Evolutionary conservation across 2,888 invertebrate species (phyloP), one percentile per base, ranked within the genome.

Genomic region (Chaitophorus viminalis): DNA sequence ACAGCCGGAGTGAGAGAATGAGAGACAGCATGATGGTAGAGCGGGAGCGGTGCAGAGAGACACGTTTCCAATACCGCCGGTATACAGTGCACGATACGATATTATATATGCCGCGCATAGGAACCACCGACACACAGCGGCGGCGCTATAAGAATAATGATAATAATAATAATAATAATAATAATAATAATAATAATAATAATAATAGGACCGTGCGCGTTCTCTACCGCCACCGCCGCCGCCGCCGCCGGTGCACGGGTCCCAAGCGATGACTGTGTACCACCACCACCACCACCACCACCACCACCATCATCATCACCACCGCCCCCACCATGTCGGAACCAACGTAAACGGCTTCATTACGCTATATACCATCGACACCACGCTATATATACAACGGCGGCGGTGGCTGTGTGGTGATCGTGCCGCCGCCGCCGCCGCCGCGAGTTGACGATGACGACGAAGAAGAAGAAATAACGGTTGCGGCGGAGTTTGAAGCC

Each of bases 261-360:
- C n/a, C 75, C 75, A 17, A 39, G n/a, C n/a, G n/a, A n/a, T n/a
- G 39, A 39, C 36, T 46, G 18, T 36, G 14, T n/a, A n/a, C 17
- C 0, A 39, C 39, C 17, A 21, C 17, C 52, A 31, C 29, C 39
- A 29, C 74, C 74, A 75, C 74, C 75, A n/a, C 25, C 36, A n/a
- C 17, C 0, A 39, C 39, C 17, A 21, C 17, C 52, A 31, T 17
- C 39, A 29, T 54, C 74, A 75, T 60, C 0, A 39, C 39, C 17
- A 21, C 17, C 52, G 54, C 29, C 39, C 18, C 74, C 74, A 75
- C 65, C 68, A 3, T 31, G 36, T 25, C 60, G 17, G 74, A 33
- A 18, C 17, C 82, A 21, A n/a, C 54, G 87, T 81, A 87, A 87
- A 87, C 87, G 87, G 87, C 87, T 87, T 87, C 87, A 87, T 87